Evolutionary conservation across 2,797 vertebrate species (phyloP), one percentile per base, ranked within the genome.

Genomic region (Hippoglossus hippoglossus): DNA sequence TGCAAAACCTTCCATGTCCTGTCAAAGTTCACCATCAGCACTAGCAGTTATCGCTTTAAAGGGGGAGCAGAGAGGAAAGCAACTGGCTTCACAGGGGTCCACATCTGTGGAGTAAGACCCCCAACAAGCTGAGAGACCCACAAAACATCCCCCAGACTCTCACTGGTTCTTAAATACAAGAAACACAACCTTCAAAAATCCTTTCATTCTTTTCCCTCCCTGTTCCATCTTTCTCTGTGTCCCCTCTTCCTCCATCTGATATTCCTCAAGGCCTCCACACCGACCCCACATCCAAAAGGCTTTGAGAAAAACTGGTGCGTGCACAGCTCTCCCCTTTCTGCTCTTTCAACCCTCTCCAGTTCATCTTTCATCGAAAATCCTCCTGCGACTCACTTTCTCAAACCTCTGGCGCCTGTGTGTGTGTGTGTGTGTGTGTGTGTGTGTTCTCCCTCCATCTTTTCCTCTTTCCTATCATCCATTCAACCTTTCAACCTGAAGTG

Each of bases 401-500:
- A 62, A 58, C 74, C 59, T 51, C 41, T 39, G 25, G 44, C 62
- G 57, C 28, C 4, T 25, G 51, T 25, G 51, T 5, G 51, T 50
- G 50, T 12, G 11, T 12, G 22, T 10, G 10, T 13, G 7, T 50
- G 4, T 34, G 16, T 34, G 41, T 46, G 41, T 25, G 52, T 26
- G 52, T 3, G 24, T 7, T 46, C 15, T 26, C 49, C 55, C 59
- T 64, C 63, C 52, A 46, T 73, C 73, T 34, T 21, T 61, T 57
- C 63, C 56, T 78, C 39, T 25, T 46, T 75, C 39, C 19, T 22
- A 54, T 73, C 72, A 75, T 68, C 69, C 68, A 26, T 69, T 79
- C 75, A 66, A 85, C 79, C 82, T 84, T 74, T 80, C 49, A 66
- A 66, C 83, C 73, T 18, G 10, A 46, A 58, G 63, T 65, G 54